Percentiles rank a stretch among this genome's conserved stretches.
Conservation (phyloP, 2,888 invertebrate species). For the Saturnia pavonia region DNA sequence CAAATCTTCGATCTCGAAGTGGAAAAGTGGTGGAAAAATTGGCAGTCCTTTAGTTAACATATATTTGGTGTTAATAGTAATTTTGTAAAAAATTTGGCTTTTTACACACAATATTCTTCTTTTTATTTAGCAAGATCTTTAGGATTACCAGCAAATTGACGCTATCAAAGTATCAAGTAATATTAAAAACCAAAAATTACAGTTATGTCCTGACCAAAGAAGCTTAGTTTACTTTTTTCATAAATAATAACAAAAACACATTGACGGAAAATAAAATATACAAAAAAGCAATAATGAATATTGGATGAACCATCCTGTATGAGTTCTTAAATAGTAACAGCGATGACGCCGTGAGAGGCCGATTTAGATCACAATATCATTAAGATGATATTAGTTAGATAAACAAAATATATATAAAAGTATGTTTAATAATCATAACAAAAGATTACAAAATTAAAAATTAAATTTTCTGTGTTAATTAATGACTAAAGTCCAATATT, state of each 20-base stretch:
- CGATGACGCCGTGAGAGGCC: constrained; percentile 47
- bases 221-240: not conserved
- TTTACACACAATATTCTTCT: no score
- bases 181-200: not conserved
- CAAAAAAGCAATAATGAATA: not conserved
- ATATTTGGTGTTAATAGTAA: no score
- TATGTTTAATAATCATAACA: constrained; percentile 5
- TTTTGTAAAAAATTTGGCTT: no score
- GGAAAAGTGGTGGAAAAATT: no score
- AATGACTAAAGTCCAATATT: not conserved
- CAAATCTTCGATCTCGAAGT: no score
- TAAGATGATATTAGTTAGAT: constrained; percentile 41
- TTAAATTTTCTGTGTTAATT: not conserved
- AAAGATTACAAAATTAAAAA: not conserved
- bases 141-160: not conserved
- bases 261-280: not conserved
- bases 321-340: constrained; percentile 33
- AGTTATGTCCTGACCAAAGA: not conserved
- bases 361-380: constrained; percentile 28
- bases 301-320: constrained; percentile 34
- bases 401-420: constrained; percentile 20
- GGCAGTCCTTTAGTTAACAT: no score
- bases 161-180: not conserved
- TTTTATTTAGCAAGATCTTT: no score
- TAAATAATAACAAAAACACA: not conserved